These are phyloP conservation scores for Calidris pygmaea DNA, from an alignment of 2,113 vertebrate genomes.

Conservation along the genomic window DNA sequence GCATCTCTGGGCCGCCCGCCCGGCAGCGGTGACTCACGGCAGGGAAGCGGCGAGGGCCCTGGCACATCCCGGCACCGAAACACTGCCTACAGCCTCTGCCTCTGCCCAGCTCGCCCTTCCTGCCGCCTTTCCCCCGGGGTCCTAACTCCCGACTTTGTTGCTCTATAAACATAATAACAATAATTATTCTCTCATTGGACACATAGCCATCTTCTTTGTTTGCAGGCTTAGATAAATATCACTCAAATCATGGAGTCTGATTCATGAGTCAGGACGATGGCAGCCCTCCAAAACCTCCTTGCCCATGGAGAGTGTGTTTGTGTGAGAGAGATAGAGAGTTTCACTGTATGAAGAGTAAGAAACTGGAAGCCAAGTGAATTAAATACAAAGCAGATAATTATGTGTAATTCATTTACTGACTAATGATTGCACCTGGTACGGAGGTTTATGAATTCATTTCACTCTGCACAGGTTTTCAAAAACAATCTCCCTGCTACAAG, in stretches of 20 bases:
- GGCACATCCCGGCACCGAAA: neutral
- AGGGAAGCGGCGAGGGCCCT: neutral
- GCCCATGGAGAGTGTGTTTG: conserved; percentile 22
- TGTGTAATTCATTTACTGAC: conserved; percentile 74
- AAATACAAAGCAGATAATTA: conserved; percentile 70
- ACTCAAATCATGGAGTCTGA: conserved; percentile 36
- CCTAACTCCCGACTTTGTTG: conserved; percentile 57
- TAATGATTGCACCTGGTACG: conserved; percentile 70
- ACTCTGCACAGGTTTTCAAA: conserved; percentile 19
- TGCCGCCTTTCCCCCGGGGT: conserved; percentile 47
- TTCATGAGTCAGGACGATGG: conserved; percentile 44
- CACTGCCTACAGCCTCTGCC: conserved; percentile 11
- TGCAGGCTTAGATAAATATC: conserved; percentile 59
- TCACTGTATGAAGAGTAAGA: conserved; percentile 36
- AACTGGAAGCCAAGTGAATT: conserved; percentile 70
- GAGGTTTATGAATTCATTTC: conserved; percentile 54
- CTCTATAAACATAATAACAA: conserved; percentile 67
- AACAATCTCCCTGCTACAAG: conserved; percentile 32
- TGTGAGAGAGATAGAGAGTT: conserved; percentile 46
- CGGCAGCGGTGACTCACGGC: neutral
- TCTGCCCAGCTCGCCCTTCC: conserved; percentile 32
- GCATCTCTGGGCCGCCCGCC: neutral
- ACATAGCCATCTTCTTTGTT: conserved; percentile 61
- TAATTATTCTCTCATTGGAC: conserved; percentile 61
- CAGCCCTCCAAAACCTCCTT: conserved; percentile 52